Evolutionary conservation across 2,888 invertebrate species (phyloP).

Genomic region (Crioceris asparagi): DNA sequence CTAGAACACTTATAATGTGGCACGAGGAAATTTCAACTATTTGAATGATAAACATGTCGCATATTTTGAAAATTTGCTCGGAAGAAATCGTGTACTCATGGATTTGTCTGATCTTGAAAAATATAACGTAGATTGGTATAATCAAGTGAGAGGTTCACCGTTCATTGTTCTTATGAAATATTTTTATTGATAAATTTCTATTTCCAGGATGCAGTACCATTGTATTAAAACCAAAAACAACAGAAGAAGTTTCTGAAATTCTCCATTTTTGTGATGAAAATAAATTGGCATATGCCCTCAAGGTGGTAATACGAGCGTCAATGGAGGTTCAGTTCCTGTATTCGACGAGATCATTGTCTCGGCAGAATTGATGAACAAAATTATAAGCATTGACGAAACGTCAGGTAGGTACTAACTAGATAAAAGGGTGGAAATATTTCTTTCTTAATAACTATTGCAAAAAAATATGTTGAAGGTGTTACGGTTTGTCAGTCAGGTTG

Average conservation of each 20-base stretch:
- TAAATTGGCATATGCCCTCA: constrained; percentile 86
- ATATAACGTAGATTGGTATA: constrained; percentile 83
- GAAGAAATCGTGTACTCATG: constrained; percentile 55
- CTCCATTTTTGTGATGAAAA: constrained; percentile 73
- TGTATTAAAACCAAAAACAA: constrained; percentile 75
- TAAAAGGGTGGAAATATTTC: background rate
- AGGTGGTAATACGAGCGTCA: constrained; percentile 88
- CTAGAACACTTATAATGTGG: constrained; percentile 50
- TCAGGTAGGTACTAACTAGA: constrained; percentile 50
- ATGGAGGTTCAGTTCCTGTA: constrained; percentile 90
- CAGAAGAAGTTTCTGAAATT: constrained; percentile 78
- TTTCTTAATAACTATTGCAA: background rate
- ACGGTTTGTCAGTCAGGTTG: constrained; percentile 83
- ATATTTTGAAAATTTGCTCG: constrained; percentile 55
- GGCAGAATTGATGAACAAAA: constrained; percentile 71
- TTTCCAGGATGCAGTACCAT: constrained; percentile 64
- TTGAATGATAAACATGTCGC: constrained; percentile 48
- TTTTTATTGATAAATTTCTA: constrained; percentile 3
- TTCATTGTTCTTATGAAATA: no score
- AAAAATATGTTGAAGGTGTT: constrained; percentile 57
- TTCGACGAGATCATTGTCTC: constrained; percentile 92
- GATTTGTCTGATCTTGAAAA: constrained; percentile 62
- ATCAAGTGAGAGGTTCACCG: constrained; percentile 77
- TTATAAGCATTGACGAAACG: constrained; percentile 68
- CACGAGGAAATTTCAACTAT: constrained; percentile 47